Conservation (phyloP, 1,140 invertebrate genomes). For the Hylaeus anthracinus region DNA sequence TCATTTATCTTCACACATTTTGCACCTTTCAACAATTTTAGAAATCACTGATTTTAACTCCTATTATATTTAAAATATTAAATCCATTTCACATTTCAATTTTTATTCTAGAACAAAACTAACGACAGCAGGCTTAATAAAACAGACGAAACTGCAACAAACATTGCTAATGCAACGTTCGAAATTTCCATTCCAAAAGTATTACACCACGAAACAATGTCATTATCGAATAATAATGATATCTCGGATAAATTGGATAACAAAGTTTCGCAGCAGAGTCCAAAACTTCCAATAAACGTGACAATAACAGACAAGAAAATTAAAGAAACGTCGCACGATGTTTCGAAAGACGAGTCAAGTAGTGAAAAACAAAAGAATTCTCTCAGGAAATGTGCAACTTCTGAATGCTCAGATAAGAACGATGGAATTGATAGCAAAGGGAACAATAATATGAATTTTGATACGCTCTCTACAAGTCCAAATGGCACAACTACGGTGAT, state of each 20-base stretch:
- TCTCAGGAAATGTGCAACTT: constrained; percentile 66
- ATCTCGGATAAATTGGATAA: constrained; percentile 70
- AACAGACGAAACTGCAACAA: constrained; percentile 65
- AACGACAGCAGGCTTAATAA: constrained; percentile 69
- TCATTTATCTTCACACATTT: too few species aligned
- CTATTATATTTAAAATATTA: neutral
- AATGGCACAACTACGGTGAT: constrained; percentile 52
- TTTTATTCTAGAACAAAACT: constrained; percentile 68
- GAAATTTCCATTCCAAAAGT: constrained; percentile 75
- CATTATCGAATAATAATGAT: constrained; percentile 69
- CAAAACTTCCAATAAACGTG: constrained; percentile 74
- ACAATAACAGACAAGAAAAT: constrained; percentile 75
- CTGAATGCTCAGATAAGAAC: constrained; percentile 41
- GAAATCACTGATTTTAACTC: too few species aligned
- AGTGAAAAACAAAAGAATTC: constrained; percentile 63
- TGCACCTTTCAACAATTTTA: too few species aligned
- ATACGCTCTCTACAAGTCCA: constrained; percentile 51
- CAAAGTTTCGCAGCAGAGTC: constrained; percentile 60
- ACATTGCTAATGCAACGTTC: constrained; percentile 75
- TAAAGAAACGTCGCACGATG: constrained; percentile 48
- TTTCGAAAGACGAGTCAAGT: constrained; percentile 59
- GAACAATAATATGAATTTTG: constrained; percentile 67
- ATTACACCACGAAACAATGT: constrained; percentile 68
- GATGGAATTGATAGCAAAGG: constrained; percentile 62
- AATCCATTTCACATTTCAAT: constrained; percentile 5